phyloP scores from a whole-genome alignment of 2,888 invertebrate genomes.

The Cheilosia scutellata region DNA sequence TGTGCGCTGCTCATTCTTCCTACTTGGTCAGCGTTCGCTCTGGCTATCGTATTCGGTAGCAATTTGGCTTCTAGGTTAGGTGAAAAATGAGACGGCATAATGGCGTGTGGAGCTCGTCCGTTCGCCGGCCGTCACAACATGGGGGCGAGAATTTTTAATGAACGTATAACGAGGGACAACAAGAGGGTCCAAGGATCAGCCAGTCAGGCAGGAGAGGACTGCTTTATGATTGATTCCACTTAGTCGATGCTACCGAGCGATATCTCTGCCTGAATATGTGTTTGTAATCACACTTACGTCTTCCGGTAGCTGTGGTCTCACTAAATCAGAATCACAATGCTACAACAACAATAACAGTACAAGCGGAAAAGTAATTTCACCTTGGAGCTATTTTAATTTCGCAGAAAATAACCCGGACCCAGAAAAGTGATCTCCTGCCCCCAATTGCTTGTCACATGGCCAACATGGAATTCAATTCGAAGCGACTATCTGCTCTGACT shows the following conservation, averaged over 20 bases:
- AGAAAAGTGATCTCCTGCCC: conserved; percentile 71
- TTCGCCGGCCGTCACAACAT: conserved; percentile 66
- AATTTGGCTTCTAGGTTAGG: conserved; percentile 71
- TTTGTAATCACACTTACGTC: conserved; percentile 52
- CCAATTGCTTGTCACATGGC: conserved; percentile 73
- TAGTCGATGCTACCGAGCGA: conserved; percentile 39
- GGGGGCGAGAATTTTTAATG: conserved; percentile 74
- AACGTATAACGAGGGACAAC: conserved; percentile 57
- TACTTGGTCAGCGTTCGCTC: conserved; percentile 24
- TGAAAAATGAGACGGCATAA: conserved; percentile 73
- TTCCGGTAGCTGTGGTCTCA: conserved; percentile 31
- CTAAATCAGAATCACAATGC: conserved; percentile 32
- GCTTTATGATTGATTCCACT: conserved; percentile 64
- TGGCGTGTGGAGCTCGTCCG: conserved; percentile 67
- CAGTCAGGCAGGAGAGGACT: conserved; percentile 25
- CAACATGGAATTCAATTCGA: conserved; percentile 74
- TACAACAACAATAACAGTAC: conserved; percentile 6
- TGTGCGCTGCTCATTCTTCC: conserved; percentile 70
- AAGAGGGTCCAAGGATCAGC: conserved; percentile 32
- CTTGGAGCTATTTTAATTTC: conserved; percentile 74
- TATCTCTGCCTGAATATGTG: conserved; percentile 45
- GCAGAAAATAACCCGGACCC: conserved; percentile 66
- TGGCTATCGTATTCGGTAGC: conserved; percentile 72
- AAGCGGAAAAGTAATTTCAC: conserved; percentile 70
- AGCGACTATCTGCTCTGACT: conserved; percentile 56